phyloP scores from a whole-genome alignment of 2,797 vertebrate genomes.

The Lates japonicus region DNA sequence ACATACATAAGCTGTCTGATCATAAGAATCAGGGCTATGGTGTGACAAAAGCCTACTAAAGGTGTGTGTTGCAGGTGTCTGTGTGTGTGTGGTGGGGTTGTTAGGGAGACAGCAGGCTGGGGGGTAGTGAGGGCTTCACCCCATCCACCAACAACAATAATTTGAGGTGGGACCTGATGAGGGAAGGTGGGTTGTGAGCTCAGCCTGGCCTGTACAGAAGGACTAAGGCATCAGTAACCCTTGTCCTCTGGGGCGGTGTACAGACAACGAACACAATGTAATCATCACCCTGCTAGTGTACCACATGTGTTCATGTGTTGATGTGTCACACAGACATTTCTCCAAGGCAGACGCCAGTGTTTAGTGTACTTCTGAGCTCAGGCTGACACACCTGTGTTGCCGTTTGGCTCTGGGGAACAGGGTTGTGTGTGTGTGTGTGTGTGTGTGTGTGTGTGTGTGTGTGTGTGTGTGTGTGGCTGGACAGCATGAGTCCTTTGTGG shows the following conservation, averaged over 20 bases:
- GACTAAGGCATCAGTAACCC: slow-evolving; percentile 61
- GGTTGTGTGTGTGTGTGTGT: neutral
- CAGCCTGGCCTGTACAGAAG: too few species aligned
- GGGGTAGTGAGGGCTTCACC: too few species aligned
- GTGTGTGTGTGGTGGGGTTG: too few species aligned
- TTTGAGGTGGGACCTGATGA: too few species aligned
- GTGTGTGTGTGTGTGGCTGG: slow-evolving; percentile 4
- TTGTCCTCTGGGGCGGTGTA: slow-evolving; percentile 60
- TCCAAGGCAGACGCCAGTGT: neutral
- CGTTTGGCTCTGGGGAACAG: neutral
- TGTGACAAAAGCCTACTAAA: slow-evolving; percentile 36
- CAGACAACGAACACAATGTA: slow-evolving; percentile 44
- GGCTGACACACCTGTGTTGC: slow-evolving; percentile 2
- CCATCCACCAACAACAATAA: slow-evolving; percentile 13
- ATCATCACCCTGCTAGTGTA: too few species aligned
- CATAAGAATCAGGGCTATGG: slow-evolving; percentile 1
- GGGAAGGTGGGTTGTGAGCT: too few species aligned
- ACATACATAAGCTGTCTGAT: slow-evolving; percentile 1
- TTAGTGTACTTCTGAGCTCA: neutral
- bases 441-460: slow-evolving; percentile 2
- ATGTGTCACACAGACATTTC: slow-evolving; percentile 13
- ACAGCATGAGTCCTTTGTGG: neutral
- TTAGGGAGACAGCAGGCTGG: too few species aligned
- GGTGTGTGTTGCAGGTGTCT: slow-evolving; percentile 44
- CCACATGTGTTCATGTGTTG: neutral